Evolutionary conservation across 2,888 invertebrate species (phyloP), one percentile per base, ranked within the genome.

Genomic region (Drosophila mimica): DNA sequence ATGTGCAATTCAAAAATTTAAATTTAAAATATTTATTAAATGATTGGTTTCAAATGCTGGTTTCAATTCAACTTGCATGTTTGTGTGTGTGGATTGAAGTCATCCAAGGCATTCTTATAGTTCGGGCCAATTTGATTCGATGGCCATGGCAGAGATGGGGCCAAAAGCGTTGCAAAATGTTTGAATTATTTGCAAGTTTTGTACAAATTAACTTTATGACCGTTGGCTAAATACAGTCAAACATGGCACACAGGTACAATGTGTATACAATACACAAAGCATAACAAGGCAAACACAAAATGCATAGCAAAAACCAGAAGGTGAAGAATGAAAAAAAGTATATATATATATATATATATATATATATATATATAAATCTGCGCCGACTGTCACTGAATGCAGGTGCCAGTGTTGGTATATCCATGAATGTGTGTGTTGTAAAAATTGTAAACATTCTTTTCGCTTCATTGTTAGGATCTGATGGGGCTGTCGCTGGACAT

Each of bases 161-260:
- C 25, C 51, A 36, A 69, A 58, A 67, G n/a, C 36, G 66, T 57
- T 43, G 70, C 0, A 56, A 70, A 70, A 61, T 75, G 80, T 76
- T 88, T 85, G 88, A 84, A 85, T 89, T 85, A 85, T 85, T 85
- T 79, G 88, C 89, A 76, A 89, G 88, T 85, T 89, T 89, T 86
- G 85, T 86, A 82, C 85, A 89, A 88, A 89, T 90, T 89, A 86
- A 89, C 88, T 90, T 89, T 88, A 79, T 91, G 88, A 88, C 89
- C 88, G 86, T 83, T 75, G 83, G 91, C 88, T 80, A 88, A 81
- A 89, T 88, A 89, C 80, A 88, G 76, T 79, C 84, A 83, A 89
- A 89, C 77, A 80, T 77, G 38, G 79, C 65, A 72, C 65, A 72
- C 62, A 71, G 73, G 89, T 74, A 89, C 85, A 82, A 79, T 89